These are phyloP conservation scores for Syngnathus scovelli DNA, from an alignment of 2,113 vertebrate genomes.

Conservation along the genomic window DNA sequence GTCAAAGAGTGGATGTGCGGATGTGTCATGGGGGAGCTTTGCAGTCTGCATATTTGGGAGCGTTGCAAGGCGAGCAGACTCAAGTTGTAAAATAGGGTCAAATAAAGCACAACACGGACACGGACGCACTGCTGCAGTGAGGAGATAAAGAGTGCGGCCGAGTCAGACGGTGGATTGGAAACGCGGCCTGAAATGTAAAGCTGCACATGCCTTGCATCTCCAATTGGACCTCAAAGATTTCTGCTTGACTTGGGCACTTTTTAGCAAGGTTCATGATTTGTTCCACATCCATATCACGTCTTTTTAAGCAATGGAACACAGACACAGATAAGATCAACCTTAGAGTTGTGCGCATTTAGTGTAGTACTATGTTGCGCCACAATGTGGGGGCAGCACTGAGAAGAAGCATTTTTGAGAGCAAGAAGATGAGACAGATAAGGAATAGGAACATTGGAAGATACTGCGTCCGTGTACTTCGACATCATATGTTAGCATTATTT, in stretches of 20 bases:
- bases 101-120: conserved; percentile 46
- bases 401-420: too few relatives aligned
- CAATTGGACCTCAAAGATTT: neutral
- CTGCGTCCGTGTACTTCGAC: too few relatives aligned
- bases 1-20: conserved; percentile 17
- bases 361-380: too few relatives aligned
- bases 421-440: too few relatives aligned
- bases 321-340: too few relatives aligned
- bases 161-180: conserved; percentile 10
- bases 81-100: conserved; percentile 49
- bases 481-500: too few relatives aligned
- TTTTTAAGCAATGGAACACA: too few relatives aligned
- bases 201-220: neutral
- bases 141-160: conserved; percentile 44
- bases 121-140: conserved; percentile 49
- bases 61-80: conserved; percentile 34
- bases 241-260: neutral
- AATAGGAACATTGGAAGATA: too few relatives aligned
- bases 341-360: too few relatives aligned
- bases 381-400: too few relatives aligned
- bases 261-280: too few relatives aligned
- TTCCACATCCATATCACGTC: too few relatives aligned
- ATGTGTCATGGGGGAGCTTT: conserved; percentile 34
- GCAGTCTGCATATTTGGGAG: conserved; percentile 35
- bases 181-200: neutral